Evolutionary conservation across 64 coral and sea anemone genomes (phyloP), one percentile per base, ranked within the genome.

Genomic region (Orbicella faveolata): DNA sequence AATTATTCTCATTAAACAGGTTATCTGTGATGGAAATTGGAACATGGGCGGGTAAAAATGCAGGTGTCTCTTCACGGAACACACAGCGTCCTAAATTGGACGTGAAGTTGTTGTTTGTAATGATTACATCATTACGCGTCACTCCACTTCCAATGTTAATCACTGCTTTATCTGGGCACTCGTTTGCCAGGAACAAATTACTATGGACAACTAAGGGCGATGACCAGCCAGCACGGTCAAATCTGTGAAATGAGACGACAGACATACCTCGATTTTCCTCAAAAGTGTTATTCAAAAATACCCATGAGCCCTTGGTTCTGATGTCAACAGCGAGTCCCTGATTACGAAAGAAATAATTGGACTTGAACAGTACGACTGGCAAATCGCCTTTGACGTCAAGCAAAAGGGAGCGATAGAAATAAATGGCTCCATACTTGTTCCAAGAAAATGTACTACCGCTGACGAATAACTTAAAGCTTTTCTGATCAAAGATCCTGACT

Each of bases 181-280:
- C 34, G 35, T 96, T 96, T 35, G 65, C 26, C 11, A 59, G 20
- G 48, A 96, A 96, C 6, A 25, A 19, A 39, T 96, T 96, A 19
- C 23, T 23, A 37, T 51, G 61, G 36, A 96, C 6, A 37, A 83
- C 23, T 20, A 83, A 63, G 19, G 44, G 79, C 75, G 77, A 37
- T 75, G 65, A 26, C 7, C 44, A 85, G 30, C 30, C 30, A 30
- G 30, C 30, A 76, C 18, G 9, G 72, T 57, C 10, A 59, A 59
- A 59, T 4, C 64, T 67, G 53, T 63, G 75, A n/a, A 66, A 41
- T 4, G 61, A 23, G 63, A 95, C 66, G 34, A 74, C n/a, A 14
- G 67, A 44, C 9, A 33, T 76, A 20, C 89, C 94, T 34, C 23
- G 66, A 61, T 95, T 95, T 18, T 77, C 76, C 52, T 77, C 23